Percentiles rank a stretch among this genome's conserved stretches.
Conservation (phyloP, 2,888 invertebrate species). For the Chorisops tibialis region DNA sequence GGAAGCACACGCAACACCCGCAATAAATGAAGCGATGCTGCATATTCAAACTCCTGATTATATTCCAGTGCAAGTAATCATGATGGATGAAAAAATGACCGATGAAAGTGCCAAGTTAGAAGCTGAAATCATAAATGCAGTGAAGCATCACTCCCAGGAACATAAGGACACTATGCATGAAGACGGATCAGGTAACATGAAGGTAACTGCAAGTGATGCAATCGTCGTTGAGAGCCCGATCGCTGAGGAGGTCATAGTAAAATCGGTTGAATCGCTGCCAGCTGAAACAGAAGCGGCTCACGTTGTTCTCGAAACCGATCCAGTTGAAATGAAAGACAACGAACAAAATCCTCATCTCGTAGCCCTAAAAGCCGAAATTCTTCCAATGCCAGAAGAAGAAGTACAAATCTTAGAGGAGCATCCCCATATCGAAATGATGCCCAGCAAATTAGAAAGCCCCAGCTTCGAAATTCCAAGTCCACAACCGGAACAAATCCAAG, state of each 20-base stretch:
- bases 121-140: neutral
- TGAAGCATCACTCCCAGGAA: neutral
- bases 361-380: conserved; percentile 4
- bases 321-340: conserved; percentile 16
- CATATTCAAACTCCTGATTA: neutral
- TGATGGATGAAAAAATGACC: neutral
- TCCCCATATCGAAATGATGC: neutral
- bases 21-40: too few relatives aligned
- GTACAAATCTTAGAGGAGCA: conserved; percentile 10
- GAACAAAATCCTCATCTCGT: neutral
- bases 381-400: neutral
- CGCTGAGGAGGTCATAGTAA: conserved; percentile 1
- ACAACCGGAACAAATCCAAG: neutral
- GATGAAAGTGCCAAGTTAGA: neutral
- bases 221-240: neutral
- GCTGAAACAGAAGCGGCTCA: conserved; percentile 14
- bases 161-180: neutral
- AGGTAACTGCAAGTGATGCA: conserved; percentile 2
- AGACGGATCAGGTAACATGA: neutral
- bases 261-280: neutral
- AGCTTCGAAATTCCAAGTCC: neutral
- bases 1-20: too few relatives aligned
- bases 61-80: conserved; percentile 11
- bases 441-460: neutral
- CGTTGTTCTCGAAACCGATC: conserved; percentile 12